phyloP scores from a whole-genome alignment of 2,888 invertebrate genomes.

The Congeria kusceri region DNA sequence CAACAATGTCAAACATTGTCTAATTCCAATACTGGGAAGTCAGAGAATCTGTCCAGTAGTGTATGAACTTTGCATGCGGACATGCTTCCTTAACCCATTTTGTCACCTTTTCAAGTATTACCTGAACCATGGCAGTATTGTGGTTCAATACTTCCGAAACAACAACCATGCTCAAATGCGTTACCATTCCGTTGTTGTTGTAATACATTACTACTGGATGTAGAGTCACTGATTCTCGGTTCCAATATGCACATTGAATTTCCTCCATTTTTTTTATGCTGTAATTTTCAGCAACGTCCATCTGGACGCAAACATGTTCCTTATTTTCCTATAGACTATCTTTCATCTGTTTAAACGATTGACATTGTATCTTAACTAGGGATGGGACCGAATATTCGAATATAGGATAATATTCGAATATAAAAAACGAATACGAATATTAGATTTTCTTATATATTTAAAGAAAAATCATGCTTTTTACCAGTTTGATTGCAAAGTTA shows the following conservation, averaged over 20 bases:
- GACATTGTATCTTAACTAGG: slow-evolving; percentile 27
- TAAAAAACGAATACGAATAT: too few relatives aligned
- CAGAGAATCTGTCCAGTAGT: slow-evolving; percentile 41
- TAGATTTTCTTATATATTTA: too few relatives aligned
- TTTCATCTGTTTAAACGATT: slow-evolving; percentile 35
- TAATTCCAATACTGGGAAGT: slow-evolving; percentile 25
- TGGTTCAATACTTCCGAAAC: slow-evolving; percentile 22
- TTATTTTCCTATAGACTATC: slow-evolving; percentile 13
- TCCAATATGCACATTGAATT: slow-evolving; percentile 16
- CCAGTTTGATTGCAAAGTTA: too few relatives aligned
- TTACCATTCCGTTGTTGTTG: not conserved
- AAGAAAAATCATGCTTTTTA: not conserved
- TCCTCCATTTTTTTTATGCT: slow-evolving; percentile 21
- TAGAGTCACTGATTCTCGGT: slow-evolving; percentile 14
- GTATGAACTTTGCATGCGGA: slow-evolving; percentile 18
- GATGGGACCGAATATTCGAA: too few relatives aligned
- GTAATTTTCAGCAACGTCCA: slow-evolving; percentile 36
- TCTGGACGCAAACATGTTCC: slow-evolving; percentile 35
- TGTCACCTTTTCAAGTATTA: slow-evolving; percentile 19
- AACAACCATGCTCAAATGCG: slow-evolving; percentile 27
- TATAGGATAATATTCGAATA: too few relatives aligned
- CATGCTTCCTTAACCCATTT: not conserved
- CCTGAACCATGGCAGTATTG: slow-evolving; percentile 27
- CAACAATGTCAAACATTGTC: slow-evolving; percentile 24
- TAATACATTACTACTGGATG: slow-evolving; percentile 22